Evolutionary conservation across 1,140 invertebrate genomes (phyloP).

Genomic region (Lordiphosa collinella): DNA sequence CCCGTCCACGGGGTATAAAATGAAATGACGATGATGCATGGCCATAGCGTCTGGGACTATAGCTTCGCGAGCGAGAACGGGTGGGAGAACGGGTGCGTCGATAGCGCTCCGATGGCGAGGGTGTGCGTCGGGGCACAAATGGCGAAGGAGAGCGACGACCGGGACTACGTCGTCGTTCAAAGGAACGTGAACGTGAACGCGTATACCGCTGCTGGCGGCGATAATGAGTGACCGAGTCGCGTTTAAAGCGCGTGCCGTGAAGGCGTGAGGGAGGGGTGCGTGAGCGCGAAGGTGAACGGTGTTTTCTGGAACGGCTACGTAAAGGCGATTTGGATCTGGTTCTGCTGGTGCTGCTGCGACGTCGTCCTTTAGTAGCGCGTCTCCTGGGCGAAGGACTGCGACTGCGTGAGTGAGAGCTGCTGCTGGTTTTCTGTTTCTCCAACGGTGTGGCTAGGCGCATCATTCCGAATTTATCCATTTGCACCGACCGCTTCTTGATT

Average conservation of each 20-base stretch:
- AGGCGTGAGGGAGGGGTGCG: constrained; percentile 78
- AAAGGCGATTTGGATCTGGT: constrained; percentile 6
- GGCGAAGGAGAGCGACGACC: constrained; percentile 32
- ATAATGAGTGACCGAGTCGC: constrained; percentile 6
- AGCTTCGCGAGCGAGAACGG: constrained; percentile 46
- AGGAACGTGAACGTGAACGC: constrained; percentile 53
- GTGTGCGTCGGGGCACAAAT: constrained; percentile 25
- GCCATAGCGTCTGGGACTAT: constrained; percentile 40
- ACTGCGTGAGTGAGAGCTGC: constrained; percentile 75
- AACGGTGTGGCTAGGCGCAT: constrained; percentile 82
- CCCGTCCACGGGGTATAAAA: constrained; percentile 20
- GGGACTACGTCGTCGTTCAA: constrained; percentile 22
- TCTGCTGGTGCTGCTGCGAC: constrained; percentile 13
- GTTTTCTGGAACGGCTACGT: constrained; percentile 10
- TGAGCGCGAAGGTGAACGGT: constrained; percentile 1
- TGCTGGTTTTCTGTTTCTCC: constrained; percentile 7
- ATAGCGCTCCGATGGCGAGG: constrained; percentile 35
- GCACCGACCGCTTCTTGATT: constrained; percentile 79
- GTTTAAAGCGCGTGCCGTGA: constrained; percentile 7
- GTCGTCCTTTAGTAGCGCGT: not conserved
- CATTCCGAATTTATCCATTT: constrained; percentile 85
- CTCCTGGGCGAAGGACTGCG: constrained; percentile 73
- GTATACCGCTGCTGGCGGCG: constrained; percentile 29
- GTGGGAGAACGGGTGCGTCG: constrained; percentile 47
- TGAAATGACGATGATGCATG: constrained; percentile 6